Evolutionary conservation across 2,797 vertebrate species (phyloP).

Genomic region (Aratinga solstitialis): DNA sequence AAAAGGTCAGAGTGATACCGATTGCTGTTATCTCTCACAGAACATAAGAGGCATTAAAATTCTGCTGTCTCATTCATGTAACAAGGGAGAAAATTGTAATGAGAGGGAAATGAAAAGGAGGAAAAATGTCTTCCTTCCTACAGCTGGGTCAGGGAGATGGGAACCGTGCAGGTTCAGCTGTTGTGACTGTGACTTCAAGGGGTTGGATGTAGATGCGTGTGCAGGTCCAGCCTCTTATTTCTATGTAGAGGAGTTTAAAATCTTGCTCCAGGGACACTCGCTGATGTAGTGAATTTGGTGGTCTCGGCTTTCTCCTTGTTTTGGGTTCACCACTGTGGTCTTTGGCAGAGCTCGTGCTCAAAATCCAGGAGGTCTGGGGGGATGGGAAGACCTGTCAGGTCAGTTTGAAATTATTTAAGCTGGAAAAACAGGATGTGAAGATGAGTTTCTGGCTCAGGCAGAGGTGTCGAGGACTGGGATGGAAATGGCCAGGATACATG

Average conservation of each 20-base stretch:
- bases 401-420: not conserved
- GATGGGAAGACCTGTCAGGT: not conserved
- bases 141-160: not conserved
- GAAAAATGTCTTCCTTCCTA: not conserved
- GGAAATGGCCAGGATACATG: fast-evolving
- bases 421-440: not conserved
- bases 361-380: not conserved
- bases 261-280: not conserved
- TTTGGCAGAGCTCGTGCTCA: not conserved
- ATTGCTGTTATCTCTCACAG: not conserved
- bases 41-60: not conserved
- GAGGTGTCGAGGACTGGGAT: not conserved
- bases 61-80: slow-evolving; percentile 22
- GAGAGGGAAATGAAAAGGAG: not conserved
- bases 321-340: not conserved
- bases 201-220: fast-evolving
- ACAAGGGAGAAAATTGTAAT: not conserved
- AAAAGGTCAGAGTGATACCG: not conserved
- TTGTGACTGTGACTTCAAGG: not conserved
- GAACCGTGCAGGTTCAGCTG: not conserved
- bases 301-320: not conserved
- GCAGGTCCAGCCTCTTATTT: not conserved
- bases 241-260: not conserved
- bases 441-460: not conserved
- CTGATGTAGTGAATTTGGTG: not conserved